Percentiles rank a stretch among this genome's conserved stretches.
Conservation (phyloP, 2,888 invertebrate species). For the Neuroscelio doddi region DNA sequence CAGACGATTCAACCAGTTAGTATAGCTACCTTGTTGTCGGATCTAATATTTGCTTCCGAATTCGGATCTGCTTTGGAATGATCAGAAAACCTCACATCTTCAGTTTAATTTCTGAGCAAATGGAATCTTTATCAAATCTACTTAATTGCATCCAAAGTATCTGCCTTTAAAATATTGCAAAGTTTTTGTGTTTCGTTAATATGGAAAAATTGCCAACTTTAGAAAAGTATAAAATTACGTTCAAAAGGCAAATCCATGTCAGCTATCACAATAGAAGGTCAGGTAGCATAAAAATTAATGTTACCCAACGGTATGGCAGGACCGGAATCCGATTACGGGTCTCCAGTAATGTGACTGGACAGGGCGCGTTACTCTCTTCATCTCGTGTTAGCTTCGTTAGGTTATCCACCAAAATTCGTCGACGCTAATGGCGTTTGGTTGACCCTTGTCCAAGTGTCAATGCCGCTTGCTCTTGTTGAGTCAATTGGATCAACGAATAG, state of each 20-base stretch:
- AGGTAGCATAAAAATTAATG: slow-evolving; percentile 51
- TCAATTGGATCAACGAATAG: slow-evolving; percentile 27
- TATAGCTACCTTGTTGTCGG: background rate
- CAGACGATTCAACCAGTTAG: slow-evolving; percentile 3
- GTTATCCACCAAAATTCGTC: slow-evolving; percentile 52
- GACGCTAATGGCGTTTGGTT: slow-evolving; percentile 57
- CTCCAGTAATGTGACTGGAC: slow-evolving; percentile 37
- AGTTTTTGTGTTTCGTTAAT: no score
- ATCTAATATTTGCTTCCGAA: background rate
- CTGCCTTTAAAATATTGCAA: no score
- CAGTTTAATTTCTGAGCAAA: no score
- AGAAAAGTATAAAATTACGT: no score
- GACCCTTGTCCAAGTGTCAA: slow-evolving; percentile 58
- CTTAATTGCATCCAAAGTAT: no score
- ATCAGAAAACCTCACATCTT: no score
- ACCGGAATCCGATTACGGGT: slow-evolving; percentile 50
- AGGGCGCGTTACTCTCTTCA: slow-evolving; percentile 33
- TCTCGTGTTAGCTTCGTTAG: slow-evolving; percentile 48
- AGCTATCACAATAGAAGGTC: no score
- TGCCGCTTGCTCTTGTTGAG: slow-evolving; percentile 37
- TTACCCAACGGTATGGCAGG: slow-evolving; percentile 20
- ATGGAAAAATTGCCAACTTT: no score
- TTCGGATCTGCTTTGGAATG: no score
- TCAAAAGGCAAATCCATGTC: no score
- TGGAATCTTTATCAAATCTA: no score